Evolutionary conservation across 2,888 invertebrate genomes (phyloP), one percentile per base, ranked within the genome.

Genomic region (Caenorhabditis angaria): DNA sequence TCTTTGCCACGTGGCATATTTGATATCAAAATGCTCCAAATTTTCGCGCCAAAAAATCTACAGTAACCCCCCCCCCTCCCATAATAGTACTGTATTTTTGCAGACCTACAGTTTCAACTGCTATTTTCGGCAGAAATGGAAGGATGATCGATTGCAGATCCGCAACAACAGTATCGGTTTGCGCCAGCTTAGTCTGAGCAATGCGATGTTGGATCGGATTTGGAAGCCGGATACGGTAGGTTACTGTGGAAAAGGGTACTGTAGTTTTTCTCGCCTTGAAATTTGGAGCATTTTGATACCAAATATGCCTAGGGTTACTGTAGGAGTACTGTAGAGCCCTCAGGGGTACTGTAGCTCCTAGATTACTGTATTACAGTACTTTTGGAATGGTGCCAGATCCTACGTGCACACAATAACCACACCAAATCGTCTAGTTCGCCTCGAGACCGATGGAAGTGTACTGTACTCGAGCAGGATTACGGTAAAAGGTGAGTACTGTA

Each of bases 371-470:
- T 67, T 79, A 32, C 72, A 82, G 81, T 96, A 94, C 88, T 89
- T 89, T 73, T 93, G 94, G 89, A 96, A 96, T 88, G 95, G 95
- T 25, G 94, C 94, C 88, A 93, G 94, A 82, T 95, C 95, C 14
- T 94, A 95, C 85, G 93, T 96, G 56, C 97, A 97, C 89, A 94
- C 94, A 32, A 94, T 96, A 80, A 96, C 97, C 0, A 94, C 94
- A 20, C 95, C 95, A 0, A 97, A 97, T 88, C 94, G 95, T 88
- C 90, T 97, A 81, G 90, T 97, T 47, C 90, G 97, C 74, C 93
- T 97, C 80, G 92, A 92, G 83, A 93, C 93, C 88, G 93, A 94
- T 85, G 95, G 95, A 0, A 94, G 94, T 83, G 94, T 95, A 83
- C 90, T 94, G 59, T 95, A 94, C 88, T 95, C 95, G 0, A 94